Base-by-base conservation (phyloP, 2,797 vertebrate species). In the Cirrhinus molitorella region DNA sequence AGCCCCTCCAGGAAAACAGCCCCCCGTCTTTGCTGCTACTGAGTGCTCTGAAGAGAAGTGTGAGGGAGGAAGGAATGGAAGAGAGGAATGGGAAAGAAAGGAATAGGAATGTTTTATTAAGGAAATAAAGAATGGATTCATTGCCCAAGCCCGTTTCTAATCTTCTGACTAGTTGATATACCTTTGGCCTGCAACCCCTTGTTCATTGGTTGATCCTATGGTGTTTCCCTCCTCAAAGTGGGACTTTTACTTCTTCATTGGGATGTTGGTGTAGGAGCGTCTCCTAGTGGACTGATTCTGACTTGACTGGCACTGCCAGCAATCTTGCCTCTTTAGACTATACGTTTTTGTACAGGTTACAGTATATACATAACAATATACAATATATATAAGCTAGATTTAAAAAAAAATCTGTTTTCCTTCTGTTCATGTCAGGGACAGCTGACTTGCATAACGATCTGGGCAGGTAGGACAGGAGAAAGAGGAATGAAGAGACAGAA, bases 1-100 rank as follows among this genome's bases (percentile, higher is more conserved):
- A 0, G 97, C 95, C 85, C 89, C 86, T 14, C 95, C 96, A 0
- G 97, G 97, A 89, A 99, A 99, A 93, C 98, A 99, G 71, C 97
- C 98, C 0, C 98, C 98, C 0, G 97, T 97, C 91, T 97, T 99
- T 31, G 96, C 96, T 0, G 97, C 97, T 0, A 96, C 95, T 0
- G 98, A 98, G 90, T 98, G 96, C 83, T 99, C 97, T 99, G 95
- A 73, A 76, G 13, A 21, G 16, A 40, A 75, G 47, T 34, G 31
- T 63, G 55, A 65, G 11, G 40, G 55, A 65, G 11, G 40, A 66
- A 59, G 59, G 49, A 61, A 76, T 49, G 55, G 57, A 70, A 74
- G 55, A 77, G 5, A 77, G 28, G 45, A 53, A 70, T 37, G 25
- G 25, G 59, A 72, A 65, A 80, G 40, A 79, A 72, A 37, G n/a